Evolutionary conservation across 37 sponge, comb jelly and placozoan species (phyloP), one percentile per base, ranked within the genome.

Genomic region (Halichondria panicea): DNA sequence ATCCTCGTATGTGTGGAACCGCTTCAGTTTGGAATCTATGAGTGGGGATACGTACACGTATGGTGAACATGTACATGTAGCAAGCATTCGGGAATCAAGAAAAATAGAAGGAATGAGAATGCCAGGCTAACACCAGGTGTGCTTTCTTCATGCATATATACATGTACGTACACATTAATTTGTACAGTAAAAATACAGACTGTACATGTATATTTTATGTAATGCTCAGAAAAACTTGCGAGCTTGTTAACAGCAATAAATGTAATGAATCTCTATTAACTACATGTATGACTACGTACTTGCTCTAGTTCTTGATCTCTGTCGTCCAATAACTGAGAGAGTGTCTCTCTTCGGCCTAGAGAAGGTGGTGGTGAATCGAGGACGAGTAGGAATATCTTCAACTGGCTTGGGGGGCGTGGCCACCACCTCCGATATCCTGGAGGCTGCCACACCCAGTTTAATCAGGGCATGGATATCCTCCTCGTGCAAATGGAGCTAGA

Each of bases 391-490:
- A n/a, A 48, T 48, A 18, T 48, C 52, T 27, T 25, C 56, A 27
- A 27, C 25, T 9, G 56, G 42, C 68, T 66, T 66, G 3, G 68
- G 43, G 13, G 63, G 45, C 5, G 82, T 45, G 13, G 68, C 33
- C 64, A 78, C 9, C 18, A 72, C 46, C 8, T 65, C 50, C 1
- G 33, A 24, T 3, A 72, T 40, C 40, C 43, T 71, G 34, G 66
- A 45, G 28, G 58, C 34, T 1, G 80, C 43, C 55, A 66, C 54
- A 1, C 44, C 79, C 6, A 85, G 53, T 4, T 64, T 63, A 39
- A 78, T 61, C 37, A 85, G 39, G 12, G 86, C 79, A 4, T 78
- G 62, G 25, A 85, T 54, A 52, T 85, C 86, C 7, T 72, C 72
- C 46, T 70, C 71, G 39, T 71, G 66, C 12, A 85, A 55, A 24